Conservation (phyloP, 2,888 invertebrate species). For the Patella pellucida region DNA sequence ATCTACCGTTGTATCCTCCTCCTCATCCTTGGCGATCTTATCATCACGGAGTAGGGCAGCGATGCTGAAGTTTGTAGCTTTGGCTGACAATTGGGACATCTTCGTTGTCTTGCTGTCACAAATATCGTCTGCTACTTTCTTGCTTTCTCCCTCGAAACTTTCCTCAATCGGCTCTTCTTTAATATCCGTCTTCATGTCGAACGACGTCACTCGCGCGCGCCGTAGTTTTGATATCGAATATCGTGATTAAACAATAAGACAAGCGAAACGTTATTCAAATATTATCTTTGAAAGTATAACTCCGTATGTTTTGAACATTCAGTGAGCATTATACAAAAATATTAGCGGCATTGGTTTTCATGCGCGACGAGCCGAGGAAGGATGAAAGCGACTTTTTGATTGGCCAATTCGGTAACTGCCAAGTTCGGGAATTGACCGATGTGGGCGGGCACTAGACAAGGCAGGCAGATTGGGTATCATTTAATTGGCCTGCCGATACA, state of each 20-base stretch:
- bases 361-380: background rate
- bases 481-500: slow-evolving; percentile 31
- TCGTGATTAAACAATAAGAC: too few species aligned
- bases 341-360: background rate
- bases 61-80: slow-evolving; percentile 21
- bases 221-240: too few species aligned
- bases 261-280: too few species aligned
- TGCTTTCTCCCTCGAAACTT: background rate
- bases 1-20: background rate
- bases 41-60: slow-evolving; percentile 17
- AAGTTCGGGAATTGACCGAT: slow-evolving; percentile 10
- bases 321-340: slow-evolving; percentile 4
- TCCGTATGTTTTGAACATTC: background rate
- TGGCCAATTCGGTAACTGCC: slow-evolving; percentile 6
- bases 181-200: slow-evolving; percentile 2
- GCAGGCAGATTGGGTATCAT: slow-evolving; percentile 23
- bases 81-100: slow-evolving; percentile 13
- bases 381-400: slow-evolving; percentile 14
- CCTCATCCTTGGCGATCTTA: background rate
- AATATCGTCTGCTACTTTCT: slow-evolving; percentile 2
- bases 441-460: slow-evolving; percentile 21
- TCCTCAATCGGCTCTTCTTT: slow-evolving; percentile 13
- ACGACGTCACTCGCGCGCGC: background rate
- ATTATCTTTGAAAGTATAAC: too few species aligned
- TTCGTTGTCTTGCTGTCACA: slow-evolving; percentile 8